These are phyloP conservation scores for Phyllotis vaccarum DNA, from an alignment of 2,797 vertebrate species.

Conservation along the genomic window DNA sequence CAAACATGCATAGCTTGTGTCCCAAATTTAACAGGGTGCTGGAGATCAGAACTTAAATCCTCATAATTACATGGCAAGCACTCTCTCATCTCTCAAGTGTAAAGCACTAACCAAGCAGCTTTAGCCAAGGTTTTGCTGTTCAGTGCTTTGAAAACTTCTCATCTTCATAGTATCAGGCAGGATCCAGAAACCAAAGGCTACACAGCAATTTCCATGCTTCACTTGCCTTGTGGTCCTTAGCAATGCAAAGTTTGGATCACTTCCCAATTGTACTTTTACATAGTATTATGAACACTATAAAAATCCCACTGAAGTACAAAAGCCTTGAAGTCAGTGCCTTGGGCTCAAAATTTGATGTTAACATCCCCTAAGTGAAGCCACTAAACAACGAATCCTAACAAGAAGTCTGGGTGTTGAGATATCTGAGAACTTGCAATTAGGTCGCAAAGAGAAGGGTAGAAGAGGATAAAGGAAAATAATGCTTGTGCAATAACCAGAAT, in stretches of 20 bases:
- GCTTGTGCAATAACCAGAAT: background rate
- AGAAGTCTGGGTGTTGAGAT: background rate
- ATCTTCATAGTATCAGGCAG: background rate
- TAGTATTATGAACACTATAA: background rate
- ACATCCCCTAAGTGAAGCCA: background rate
- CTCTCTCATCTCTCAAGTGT: too few relatives aligned
- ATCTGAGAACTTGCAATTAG: background rate
- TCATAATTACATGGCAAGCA: background rate
- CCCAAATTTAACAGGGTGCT: background rate
- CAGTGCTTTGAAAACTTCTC: background rate
- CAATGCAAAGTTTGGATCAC: background rate
- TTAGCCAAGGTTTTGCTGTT: background rate
- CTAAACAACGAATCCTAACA: background rate
- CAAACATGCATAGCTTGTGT: background rate
- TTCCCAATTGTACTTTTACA: background rate
- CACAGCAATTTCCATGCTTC: background rate
- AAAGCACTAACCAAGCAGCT: too few relatives aligned
- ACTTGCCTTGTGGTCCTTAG: background rate
- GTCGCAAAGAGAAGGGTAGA: background rate
- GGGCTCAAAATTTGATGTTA: background rate
- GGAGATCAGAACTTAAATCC: background rate
- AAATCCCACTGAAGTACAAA: background rate
- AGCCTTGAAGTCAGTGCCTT: background rate
- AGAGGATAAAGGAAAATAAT: background rate
- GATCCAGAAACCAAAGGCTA: background rate